phyloP scores from a whole-genome alignment of 2,888 invertebrate species.

The Pimpla rufipes region DNA sequence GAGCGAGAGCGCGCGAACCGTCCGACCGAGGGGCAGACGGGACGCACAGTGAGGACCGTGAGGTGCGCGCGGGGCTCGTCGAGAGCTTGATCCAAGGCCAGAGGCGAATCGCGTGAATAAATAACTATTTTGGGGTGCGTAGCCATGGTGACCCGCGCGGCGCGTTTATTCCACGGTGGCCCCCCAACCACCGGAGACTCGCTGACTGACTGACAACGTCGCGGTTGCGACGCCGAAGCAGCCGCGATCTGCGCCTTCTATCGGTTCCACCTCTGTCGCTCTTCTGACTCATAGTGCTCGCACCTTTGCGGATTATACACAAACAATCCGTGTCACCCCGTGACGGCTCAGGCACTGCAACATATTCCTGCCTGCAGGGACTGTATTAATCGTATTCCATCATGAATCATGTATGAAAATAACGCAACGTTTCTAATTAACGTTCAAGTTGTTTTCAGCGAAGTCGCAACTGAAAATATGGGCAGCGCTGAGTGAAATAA shows the following conservation, averaged over 20 bases:
- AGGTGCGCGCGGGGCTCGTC: conserved; percentile 43
- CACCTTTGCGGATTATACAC: background rate
- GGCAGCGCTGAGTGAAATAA: no score
- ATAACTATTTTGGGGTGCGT: conserved; percentile 81
- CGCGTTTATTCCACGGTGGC: conserved; percentile 45
- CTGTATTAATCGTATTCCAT: background rate
- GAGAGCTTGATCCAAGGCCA: conserved; percentile 71
- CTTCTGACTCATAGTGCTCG: background rate
- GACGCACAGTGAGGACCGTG: conserved; percentile 29
- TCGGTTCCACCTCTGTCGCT: background rate
- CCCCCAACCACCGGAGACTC: conserved; percentile 59
- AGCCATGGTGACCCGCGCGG: conserved; percentile 77
- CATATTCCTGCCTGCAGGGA: no score
- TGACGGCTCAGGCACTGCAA: background rate
- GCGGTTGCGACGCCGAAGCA: conserved; percentile 71
- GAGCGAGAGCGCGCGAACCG: conserved; percentile 37
- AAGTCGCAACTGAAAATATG: no score
- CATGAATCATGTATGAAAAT: no score
- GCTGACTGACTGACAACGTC: conserved; percentile 76
- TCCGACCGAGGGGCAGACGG: conserved; percentile 30
- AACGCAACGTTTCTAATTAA: no score
- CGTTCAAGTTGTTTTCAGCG: no score
- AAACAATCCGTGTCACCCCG: background rate
- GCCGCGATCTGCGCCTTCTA: conserved; percentile 61
- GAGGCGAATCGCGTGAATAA: conserved; percentile 82